Evolutionary conservation across 1,140 invertebrate species (phyloP), one percentile per base, ranked within the genome.

Genomic region (Ceratina calcarata): DNA sequence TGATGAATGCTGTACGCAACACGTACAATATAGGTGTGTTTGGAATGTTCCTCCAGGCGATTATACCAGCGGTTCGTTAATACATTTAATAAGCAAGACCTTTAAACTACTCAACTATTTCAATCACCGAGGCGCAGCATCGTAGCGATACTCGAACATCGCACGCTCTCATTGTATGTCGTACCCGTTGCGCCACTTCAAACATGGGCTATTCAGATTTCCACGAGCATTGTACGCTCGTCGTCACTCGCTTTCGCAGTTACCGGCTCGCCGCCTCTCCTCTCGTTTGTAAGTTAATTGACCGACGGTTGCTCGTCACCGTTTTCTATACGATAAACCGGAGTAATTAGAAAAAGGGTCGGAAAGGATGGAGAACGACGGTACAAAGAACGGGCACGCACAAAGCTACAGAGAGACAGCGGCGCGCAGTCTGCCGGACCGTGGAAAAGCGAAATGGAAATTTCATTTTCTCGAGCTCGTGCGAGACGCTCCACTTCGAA

Each of bases 281-380:
- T 64, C 69, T 62, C 60, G 67, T 78, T 78, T 64, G 60, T 72
- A 78, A 78, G 68, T 78, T 78, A 78, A 78, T 72, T 64, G 68
- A 64, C 60, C 76, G 32, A 57, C 57, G 16, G 24, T 37, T 32
- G 51, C 32, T 67, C 67, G 32, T 10, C 45, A 18, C 49, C 45
- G 45, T 20, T 72, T 72, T 72, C 49, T 49, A 55, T 64, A 65
- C 58, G 60, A 51, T 69, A 51, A 69, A 68, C 65, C 10, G 51
- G 27, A n/a, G 67, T 68, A 69, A 77, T 77, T 69, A 45, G 60
- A 61, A 53, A 64, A 51, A 22, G 24, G 55, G 55, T n/a, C 55
- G n/a, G 13, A 6, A 24, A 10, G 45, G 55, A 27, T 12, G 24
- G 45, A 16, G 16, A 4, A 27, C 15, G 20, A 16, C 22, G 4